phyloP scores from a whole-genome alignment of 2,113 vertebrate species.

The Nansenia antarctica region DNA sequence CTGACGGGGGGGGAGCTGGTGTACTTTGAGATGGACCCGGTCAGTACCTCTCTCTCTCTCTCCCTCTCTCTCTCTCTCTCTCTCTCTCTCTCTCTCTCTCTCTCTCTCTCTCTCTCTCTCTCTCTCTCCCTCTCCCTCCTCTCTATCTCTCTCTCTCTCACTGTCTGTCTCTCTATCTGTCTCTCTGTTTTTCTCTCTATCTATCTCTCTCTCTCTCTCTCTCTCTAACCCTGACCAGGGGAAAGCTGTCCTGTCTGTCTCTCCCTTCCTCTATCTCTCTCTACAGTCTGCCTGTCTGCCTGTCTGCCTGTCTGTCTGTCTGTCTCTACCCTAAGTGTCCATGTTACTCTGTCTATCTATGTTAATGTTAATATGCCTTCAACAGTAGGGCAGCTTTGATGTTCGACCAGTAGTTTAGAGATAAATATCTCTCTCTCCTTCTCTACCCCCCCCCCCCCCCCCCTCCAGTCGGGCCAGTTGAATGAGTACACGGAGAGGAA shows the following conservation, averaged over 20 bases:
- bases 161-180: neutral
- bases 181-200: neutral
- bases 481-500: conserved; percentile 98
- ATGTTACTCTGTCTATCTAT: neutral
- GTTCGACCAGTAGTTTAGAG: too few relatives aligned
- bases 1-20: conserved; percentile 96
- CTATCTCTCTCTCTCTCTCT: neutral
- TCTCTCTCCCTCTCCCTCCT: neutral
- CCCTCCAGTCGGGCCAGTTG: conserved; percentile 89
- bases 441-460: neutral
- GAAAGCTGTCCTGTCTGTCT: too few relatives aligned
- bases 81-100: neutral
- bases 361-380: neutral
- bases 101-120: neutral
- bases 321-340: neutral
- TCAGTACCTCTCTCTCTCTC: conserved; percentile 64
- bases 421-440: neutral
- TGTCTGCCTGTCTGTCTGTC: neutral
- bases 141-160: neutral
- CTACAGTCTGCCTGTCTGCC: neutral
- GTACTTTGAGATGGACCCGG: conserved; percentile 99
- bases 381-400: neutral
- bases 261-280: neutral
- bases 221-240: too few relatives aligned
- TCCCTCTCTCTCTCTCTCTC: neutral